Evolutionary conservation across 2,888 invertebrate species (phyloP).

Genomic region (Apocheima hispidaria): DNA sequence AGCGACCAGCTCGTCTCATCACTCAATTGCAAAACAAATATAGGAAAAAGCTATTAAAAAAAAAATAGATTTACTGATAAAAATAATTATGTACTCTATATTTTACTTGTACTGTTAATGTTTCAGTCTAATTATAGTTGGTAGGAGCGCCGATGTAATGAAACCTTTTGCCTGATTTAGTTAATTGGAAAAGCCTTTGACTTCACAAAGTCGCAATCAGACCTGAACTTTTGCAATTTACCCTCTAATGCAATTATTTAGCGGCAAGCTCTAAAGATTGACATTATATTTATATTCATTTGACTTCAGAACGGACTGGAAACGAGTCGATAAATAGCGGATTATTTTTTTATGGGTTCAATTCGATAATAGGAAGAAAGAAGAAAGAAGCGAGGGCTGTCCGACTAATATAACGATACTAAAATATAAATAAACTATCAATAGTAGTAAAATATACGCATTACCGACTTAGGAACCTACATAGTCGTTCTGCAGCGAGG

Average conservation of each 20-base stretch:
- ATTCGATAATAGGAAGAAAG: not conserved
- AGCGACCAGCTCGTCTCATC: no score
- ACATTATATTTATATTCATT: constrained; percentile 7
- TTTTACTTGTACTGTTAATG: no score
- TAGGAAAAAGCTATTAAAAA: no score
- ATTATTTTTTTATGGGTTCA: not conserved
- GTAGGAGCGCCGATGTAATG: constrained; percentile 33
- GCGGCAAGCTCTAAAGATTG: constrained; percentile 11
- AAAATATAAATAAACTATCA: no score
- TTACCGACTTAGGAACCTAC: no score
- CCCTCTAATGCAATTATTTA: constrained; percentile 32
- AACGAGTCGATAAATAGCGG: not conserved
- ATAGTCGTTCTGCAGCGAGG: no score
- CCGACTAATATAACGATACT: no score
- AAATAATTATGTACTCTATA: no score
- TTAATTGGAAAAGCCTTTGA: constrained; percentile 52
- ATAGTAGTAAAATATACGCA: no score
- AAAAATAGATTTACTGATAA: no score
- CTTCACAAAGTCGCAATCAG: constrained; percentile 37
- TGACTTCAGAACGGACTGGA: not conserved
- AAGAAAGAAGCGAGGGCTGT: not conserved
- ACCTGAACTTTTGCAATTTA: constrained; percentile 34
- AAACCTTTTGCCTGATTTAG: constrained; percentile 55
- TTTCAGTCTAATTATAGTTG: no score
- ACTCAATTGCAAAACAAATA: no score